Evolutionary conservation across 2,888 invertebrate species (phyloP).

Genomic region (Corbicula japonica): DNA sequence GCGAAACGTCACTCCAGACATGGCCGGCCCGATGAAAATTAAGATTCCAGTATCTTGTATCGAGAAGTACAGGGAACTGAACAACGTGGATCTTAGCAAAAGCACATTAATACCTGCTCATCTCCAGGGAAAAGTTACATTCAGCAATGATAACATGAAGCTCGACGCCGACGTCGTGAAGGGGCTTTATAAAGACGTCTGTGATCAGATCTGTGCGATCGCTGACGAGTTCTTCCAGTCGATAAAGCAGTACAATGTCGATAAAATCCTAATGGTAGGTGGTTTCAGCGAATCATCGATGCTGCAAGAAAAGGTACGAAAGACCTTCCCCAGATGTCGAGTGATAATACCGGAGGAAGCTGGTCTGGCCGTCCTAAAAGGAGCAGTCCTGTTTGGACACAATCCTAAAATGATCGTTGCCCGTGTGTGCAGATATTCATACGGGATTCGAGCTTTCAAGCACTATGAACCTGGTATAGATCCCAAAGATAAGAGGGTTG

Average conservation of each 20-base stretch:
- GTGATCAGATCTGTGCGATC: slow-evolving; percentile 29
- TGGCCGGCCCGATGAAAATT: slow-evolving; percentile 11
- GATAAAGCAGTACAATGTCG: slow-evolving; percentile 2
- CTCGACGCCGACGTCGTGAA: slow-evolving; percentile 48
- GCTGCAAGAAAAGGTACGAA: slow-evolving; percentile 31
- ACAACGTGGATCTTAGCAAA: slow-evolving; percentile 1
- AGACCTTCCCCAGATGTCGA: slow-evolving; percentile 15
- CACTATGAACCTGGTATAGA: slow-evolving; percentile 56
- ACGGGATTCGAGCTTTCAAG: slow-evolving; percentile 52
- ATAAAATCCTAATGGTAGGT: slow-evolving; percentile 55
- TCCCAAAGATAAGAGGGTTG: slow-evolving; percentile 38
- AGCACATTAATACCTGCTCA: background rate
- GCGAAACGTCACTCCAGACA: slow-evolving; percentile 27
- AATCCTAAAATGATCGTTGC: slow-evolving; percentile 53
- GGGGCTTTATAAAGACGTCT: slow-evolving; percentile 27
- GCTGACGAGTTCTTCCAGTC: slow-evolving; percentile 16
- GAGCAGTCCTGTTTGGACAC: slow-evolving; percentile 63
- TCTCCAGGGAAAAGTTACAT: slow-evolving; percentile 12
- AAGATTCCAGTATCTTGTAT: slow-evolving; percentile 24
- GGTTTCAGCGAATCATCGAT: slow-evolving; percentile 55
- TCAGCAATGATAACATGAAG: slow-evolving; percentile 30
- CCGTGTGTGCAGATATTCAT: slow-evolving; percentile 59
- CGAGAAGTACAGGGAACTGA: slow-evolving; percentile 22
- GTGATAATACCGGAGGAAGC: slow-evolving; percentile 50
- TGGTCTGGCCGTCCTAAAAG: slow-evolving; percentile 50